Conservation (phyloP, 2,888 invertebrate genomes). For the Rhagophthalmus giganteus region DNA sequence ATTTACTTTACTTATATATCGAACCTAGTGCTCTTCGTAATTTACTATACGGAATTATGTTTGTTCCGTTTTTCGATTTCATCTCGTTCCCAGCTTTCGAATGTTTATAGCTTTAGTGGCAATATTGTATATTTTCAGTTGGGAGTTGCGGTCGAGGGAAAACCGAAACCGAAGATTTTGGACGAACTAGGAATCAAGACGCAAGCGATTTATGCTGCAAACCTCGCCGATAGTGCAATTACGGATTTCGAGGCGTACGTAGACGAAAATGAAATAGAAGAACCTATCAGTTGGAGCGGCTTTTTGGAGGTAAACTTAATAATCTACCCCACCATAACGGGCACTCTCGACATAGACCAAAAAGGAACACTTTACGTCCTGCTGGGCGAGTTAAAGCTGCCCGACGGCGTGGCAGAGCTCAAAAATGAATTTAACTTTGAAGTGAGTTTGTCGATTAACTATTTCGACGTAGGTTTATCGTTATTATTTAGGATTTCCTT, state of each 20-base stretch:
- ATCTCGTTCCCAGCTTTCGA: conserved; percentile 21
- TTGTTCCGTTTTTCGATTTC: conserved; percentile 20
- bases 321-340: conserved; percentile 62
- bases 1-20: no score
- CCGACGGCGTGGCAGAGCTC: conserved; percentile 60
- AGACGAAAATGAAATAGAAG: conserved; percentile 55
- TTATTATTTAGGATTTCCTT: conserved; percentile 57
- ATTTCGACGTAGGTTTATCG: no score
- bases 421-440: conserved; percentile 61
- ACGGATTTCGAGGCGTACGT: conserved; percentile 47
- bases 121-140: conserved; percentile 47
- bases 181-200: conserved; percentile 51
- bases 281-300: conserved; percentile 61
- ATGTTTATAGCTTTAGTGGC: conserved; percentile 33
- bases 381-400: conserved; percentile 57
- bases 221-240: conserved; percentile 23
- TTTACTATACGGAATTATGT: conserved; percentile 18
- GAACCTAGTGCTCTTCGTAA: conserved; percentile 16
- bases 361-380: conserved; percentile 55
- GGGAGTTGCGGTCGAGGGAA: conserved; percentile 51
- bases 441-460: conserved; percentile 55
- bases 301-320: conserved; percentile 61
- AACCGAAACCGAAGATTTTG: conserved; percentile 50
- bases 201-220: conserved; percentile 47
- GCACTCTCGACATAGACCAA: conserved; percentile 61